These are phyloP conservation scores for Elysia chlorotica DNA, from an alignment of 1,140 invertebrate genomes.

Conservation along the genomic window DNA sequence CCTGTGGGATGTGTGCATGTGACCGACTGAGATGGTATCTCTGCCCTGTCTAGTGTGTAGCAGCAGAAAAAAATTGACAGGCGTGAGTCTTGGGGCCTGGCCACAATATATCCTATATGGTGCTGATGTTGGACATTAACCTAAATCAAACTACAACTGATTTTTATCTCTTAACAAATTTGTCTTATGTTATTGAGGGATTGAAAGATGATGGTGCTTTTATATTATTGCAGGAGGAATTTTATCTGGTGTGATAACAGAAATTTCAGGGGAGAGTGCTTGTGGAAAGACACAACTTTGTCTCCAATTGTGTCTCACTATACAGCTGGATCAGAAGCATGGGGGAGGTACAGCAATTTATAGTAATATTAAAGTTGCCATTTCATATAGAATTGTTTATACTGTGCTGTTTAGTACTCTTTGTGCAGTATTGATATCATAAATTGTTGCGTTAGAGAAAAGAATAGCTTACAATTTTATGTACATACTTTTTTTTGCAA, in stretches of 20 bases:
- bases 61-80: background rate
- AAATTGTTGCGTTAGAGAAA: background rate
- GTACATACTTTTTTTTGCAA: too few species aligned
- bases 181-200: background rate
- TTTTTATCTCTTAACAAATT: background rate
- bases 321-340: slow-evolving; percentile 64
- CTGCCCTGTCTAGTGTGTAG: too few species aligned
- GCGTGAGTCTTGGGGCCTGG: background rate
- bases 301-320: slow-evolving; percentile 72
- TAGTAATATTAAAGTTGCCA: background rate
- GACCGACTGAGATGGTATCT: too few species aligned
- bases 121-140: background rate
- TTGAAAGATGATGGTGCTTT: too few species aligned
- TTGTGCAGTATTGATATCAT: background rate
- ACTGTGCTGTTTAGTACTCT: background rate
- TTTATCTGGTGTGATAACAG: slow-evolving; percentile 74
- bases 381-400: background rate
- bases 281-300: slow-evolving; percentile 85
- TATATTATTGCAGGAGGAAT: slow-evolving; percentile 75
- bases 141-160: background rate
- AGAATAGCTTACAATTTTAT: too few species aligned
- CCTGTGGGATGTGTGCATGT: too few species aligned
- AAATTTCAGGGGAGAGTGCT: slow-evolving; percentile 82
- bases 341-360: slow-evolving; percentile 61
- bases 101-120: background rate